Evolutionary conservation across 30 jellyfish, hydroid and myxozoan genomes (phyloP).

Genomic region (Chrysaora quinquecirrha): DNA sequence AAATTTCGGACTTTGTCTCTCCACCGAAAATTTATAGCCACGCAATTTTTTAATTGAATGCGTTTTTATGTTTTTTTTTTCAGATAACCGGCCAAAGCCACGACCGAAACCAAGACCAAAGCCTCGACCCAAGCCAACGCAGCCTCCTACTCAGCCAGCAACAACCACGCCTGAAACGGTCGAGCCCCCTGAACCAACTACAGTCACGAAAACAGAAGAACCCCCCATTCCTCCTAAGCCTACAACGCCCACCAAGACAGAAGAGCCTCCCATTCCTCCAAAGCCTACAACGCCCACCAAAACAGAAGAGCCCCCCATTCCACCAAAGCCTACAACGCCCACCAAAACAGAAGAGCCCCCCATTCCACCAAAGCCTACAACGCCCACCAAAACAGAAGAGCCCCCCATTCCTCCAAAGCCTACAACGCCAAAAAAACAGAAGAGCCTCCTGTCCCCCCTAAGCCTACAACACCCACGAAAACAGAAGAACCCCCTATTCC

Average conservation of each 20-base stretch:
- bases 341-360: constrained; percentile 19
- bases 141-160: constrained; percentile 19
- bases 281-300: constrained; percentile 1
- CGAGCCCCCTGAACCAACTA: not conserved
- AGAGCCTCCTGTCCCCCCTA: constrained; percentile 6
- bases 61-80: no score
- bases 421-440: constrained; percentile 17
- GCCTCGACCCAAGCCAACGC: constrained; percentile 25
- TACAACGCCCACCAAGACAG: constrained; percentile 6
- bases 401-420: not conserved
- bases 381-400: constrained; percentile 14
- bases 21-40: no score
- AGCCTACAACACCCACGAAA: constrained; percentile 3
- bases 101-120: constrained; percentile 19
- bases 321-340: constrained; percentile 2
- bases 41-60: no score
- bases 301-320: not conserved
- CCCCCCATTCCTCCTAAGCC: not conserved
- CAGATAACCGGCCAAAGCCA: constrained; percentile 16
- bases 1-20: no score
- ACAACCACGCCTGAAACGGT: not conserved
- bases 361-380: constrained; percentile 11
- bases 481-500: not conserved
- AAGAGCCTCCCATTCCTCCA: not conserved
- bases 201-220: not conserved